Evolutionary conservation across 2,797 vertebrate species (phyloP).

Genomic region (Acanthurus tractus): DNA sequence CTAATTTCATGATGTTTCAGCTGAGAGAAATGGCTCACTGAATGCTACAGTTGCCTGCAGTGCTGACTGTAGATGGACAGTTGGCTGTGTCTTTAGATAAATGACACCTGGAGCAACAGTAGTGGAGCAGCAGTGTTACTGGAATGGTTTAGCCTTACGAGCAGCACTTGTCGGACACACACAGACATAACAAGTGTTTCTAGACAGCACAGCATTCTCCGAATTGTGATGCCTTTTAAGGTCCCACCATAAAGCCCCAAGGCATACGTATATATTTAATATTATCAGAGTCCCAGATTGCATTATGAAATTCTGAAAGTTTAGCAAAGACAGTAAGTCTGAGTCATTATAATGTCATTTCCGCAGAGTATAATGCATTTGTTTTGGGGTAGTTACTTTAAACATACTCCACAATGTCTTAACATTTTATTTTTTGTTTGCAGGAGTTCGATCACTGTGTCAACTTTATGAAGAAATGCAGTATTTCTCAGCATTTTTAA

Average conservation of each 20-base stretch:
- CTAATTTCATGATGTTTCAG: neutral
- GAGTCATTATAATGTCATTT: slow-evolving; percentile 5
- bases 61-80: slow-evolving; percentile 41
- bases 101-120: slow-evolving; percentile 42
- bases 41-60: slow-evolving; percentile 27
- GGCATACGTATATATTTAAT: neutral
- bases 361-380: slow-evolving; percentile 7
- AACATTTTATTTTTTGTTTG: slow-evolving; percentile 19
- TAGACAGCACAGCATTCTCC: slow-evolving; percentile 56
- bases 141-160: slow-evolving; percentile 60
- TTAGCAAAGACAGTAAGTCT: neutral
- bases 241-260: neutral
- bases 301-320: neutral
- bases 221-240: slow-evolving; percentile 54
- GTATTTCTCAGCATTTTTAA: neutral
- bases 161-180: slow-evolving; percentile 59
- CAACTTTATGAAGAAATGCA: neutral
- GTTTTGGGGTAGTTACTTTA: neutral
- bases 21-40: neutral
- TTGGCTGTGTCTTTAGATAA: slow-evolving; percentile 39
- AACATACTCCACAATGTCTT: slow-evolving; percentile 17
- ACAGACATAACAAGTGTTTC: slow-evolving; percentile 62
- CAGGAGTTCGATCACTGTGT: neutral
- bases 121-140: slow-evolving; percentile 31
- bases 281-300: slow-evolving; percentile 6